Evolutionary conservation across 2,113 vertebrate species (phyloP), one percentile per base, ranked within the genome.

Genomic region (Microtus oregoni): DNA sequence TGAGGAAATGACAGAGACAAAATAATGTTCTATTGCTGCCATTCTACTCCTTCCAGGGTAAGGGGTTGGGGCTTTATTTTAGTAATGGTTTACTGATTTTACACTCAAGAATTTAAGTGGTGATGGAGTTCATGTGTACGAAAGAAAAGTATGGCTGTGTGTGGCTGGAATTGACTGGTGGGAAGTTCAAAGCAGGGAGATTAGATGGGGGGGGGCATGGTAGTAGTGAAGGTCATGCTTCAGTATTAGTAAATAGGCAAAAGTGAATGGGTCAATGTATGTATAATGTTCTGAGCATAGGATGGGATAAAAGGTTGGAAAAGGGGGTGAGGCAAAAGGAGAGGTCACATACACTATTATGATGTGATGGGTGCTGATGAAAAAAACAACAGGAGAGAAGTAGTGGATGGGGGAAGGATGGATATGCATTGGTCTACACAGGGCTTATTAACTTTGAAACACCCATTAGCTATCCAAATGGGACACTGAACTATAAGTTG

Each of bases 21-120:
- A 85, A 14, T 4, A 1, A 9, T 13, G 8, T 20, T 41, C 24
- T 10, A 2, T 47, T 50, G 28, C 10, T 55, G 1, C 0, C 22
- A 38, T 35, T 19, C 70, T 38, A 1, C 24, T 38, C 0, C 2
- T 30, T 38, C 22, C 44, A 70, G 19, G 35, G 17, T 26, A 35
- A 86, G 35, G 24, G 89, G 50, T 22, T 91, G 90, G 44, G 47
- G 50, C 82, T 93, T 90, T 63, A 75, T 68, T 82, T 24, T 77
- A 26, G 6, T 77, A 79, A 52, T 52, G 32, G 22, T 63, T 30
- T 47, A 4, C 28, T 76, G n/a, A 61, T 32, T 92, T 26, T 88
- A 58, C 1, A 55, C 1, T 35, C 47, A 6, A 22, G 11, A 38
- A 50, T 68, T 67, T 73, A 75, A 22, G 2, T 38, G 68, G 15